Percentiles rank a stretch among this genome's conserved stretches.
Evolutionary conservation across 1,140 invertebrate genomes (phyloP).

Genomic region (Drosophila tsacasi): DNA sequence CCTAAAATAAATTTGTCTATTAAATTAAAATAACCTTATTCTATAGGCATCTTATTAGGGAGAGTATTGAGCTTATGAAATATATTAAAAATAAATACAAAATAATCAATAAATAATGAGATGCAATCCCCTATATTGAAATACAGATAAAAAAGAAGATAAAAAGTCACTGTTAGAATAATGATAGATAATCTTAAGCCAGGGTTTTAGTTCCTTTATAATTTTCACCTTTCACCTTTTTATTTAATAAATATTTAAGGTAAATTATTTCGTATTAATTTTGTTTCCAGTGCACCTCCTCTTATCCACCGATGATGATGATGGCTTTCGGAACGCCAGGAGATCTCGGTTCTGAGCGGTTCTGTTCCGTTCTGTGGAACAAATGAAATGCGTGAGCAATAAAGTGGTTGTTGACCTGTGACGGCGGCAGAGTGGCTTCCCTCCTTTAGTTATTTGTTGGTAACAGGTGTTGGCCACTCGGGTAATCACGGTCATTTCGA

Average conservation of each 20-base stretch:
- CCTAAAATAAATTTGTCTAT: no score
- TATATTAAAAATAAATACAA: background rate
- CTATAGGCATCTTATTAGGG: background rate
- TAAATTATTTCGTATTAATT: background rate
- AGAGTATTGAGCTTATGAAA: background rate
- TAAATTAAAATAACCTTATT: background rate
- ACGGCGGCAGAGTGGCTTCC: background rate
- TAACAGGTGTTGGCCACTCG: conserved; percentile 46
- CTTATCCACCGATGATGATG: conserved; percentile 25
- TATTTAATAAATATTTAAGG: no score
- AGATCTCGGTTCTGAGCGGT: conserved; percentile 32
- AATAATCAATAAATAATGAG: no score
- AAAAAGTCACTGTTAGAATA: background rate
- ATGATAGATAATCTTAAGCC: background rate
- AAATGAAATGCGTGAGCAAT: conserved; percentile 53
- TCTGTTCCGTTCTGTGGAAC: conserved; percentile 19
- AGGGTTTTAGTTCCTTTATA: background rate
- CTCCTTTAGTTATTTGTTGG: conserved; percentile 38
- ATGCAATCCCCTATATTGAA: no score
- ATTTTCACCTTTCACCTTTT: background rate
- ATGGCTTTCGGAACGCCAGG: conserved; percentile 33
- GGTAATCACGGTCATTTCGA: conserved; percentile 40
- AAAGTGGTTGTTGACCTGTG: conserved; percentile 55
- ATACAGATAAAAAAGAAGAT: background rate
- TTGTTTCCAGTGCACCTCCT: background rate